Percentiles rank a stretch among this genome's conserved stretches.
Evolutionary conservation across 2,888 invertebrate species (phyloP).

Genomic region (Octonoba sinensis): DNA sequence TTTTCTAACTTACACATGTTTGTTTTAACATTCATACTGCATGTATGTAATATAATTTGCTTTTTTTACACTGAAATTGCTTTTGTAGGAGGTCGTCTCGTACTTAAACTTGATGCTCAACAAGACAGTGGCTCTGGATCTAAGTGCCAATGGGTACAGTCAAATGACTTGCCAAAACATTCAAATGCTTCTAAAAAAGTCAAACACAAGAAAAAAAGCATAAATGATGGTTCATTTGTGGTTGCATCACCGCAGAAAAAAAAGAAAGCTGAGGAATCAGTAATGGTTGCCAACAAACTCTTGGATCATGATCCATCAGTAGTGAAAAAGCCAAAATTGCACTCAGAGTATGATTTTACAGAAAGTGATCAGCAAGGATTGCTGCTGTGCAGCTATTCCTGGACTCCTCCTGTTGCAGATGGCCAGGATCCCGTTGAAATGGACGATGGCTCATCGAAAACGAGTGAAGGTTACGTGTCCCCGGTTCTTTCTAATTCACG

Average conservation of each 20-base stretch:
- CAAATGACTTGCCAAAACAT: slow-evolving; percentile 64
- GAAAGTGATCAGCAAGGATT: slow-evolving; percentile 22
- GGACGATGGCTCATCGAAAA: slow-evolving; percentile 58
- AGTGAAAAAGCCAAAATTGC: slow-evolving; percentile 48
- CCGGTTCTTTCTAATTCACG: slow-evolving; percentile 51
- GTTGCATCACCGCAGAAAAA: slow-evolving; percentile 11
- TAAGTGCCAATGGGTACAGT: slow-evolving; percentile 67
- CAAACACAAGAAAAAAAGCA: slow-evolving; percentile 46
- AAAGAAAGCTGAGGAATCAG: slow-evolving; percentile 34
- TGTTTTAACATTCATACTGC: too few relatives aligned
- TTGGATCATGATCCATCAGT: slow-evolving; percentile 32
- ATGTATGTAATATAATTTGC: too few relatives aligned
- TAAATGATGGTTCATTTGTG: slow-evolving; percentile 27
- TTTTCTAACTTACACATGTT: too few relatives aligned
- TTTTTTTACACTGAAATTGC: neutral
- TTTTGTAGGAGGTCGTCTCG: slow-evolving; percentile 66
- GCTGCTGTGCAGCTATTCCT: slow-evolving; percentile 53
- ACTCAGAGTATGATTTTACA: slow-evolving; percentile 38
- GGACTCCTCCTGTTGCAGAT: slow-evolving; percentile 57
- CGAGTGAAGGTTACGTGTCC: slow-evolving; percentile 58
- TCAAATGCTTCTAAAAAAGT: slow-evolving; percentile 43
- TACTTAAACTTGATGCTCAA: slow-evolving; percentile 67
- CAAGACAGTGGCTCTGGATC: slow-evolving; percentile 64
- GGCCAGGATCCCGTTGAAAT: slow-evolving; percentile 50
- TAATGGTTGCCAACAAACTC: neutral